Base-by-base conservation (phyloP, 2,888 invertebrate genomes). In the Agrochola macilenta region DNA sequence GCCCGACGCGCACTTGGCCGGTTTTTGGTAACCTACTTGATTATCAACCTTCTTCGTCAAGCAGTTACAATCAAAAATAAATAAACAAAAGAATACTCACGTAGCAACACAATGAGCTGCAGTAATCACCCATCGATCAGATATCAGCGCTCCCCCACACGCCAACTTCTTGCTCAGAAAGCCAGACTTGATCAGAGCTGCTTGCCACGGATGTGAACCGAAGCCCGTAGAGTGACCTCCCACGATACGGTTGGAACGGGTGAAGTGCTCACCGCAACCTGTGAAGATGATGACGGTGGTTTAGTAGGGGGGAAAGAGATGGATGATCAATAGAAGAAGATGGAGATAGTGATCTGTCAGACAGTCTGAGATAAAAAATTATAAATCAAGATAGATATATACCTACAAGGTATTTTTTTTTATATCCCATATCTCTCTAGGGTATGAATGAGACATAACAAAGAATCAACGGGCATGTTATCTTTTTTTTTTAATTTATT, bases 141-240 rank as follows among this genome's bases (percentile, higher is more conserved):
- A 99, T 69, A 99, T 97, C 58, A 99, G 94, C 0, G 99, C 99
- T 0, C 99, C 99, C 0, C 99, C 99, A 91, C 99, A 99, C 5
- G 99, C 99, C 17, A 99, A 97, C 92, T 99, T 98, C 94, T 99
- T 98, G 87, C 98, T 98, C 30, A 99, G 97, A 91, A 99, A 99
- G 49, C 99, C 98, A 12, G 99, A 98, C 95, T 99, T 99, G 89
- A 99, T 99, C 39, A 99, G 97, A 0, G 99, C 99, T 3, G 98
- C 99, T 95, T 99, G 99, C 99, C 99, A 99, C 7, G 99, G 99
- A 95, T 99, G 99, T 17, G 98, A 98, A 4, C 98, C 99, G 91
- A 99, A 99, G 61, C 98, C 98, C 0, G 99, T 98, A 30, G 98
- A 98, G 89, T 99, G 98, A 0, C 99, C 99, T 2, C 99, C 99